These are phyloP conservation scores for Vollenhovia emeryi DNA, from an alignment of 1,140 invertebrate genomes.

Conservation along the genomic window DNA sequence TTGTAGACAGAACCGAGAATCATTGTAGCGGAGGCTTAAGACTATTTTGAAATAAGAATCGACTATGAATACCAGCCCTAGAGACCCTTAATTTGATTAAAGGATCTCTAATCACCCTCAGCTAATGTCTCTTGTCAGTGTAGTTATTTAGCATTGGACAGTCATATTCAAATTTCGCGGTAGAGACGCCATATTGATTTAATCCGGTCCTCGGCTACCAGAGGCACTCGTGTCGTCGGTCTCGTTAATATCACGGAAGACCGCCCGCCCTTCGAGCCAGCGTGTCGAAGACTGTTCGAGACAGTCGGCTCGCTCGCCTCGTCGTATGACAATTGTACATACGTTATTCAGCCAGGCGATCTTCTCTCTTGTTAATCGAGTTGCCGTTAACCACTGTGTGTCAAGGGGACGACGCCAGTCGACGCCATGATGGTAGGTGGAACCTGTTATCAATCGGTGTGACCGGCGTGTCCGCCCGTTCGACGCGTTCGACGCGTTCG, in stretches of 20 bases:
- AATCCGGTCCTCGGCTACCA: not conserved
- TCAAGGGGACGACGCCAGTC: constrained; percentile 77
- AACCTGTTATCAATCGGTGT: constrained; percentile 83
- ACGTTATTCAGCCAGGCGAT: constrained; percentile 12
- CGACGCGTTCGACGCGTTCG: constrained; percentile 46
- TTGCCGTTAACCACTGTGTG: constrained; percentile 61
- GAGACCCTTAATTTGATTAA: too few relatives aligned
- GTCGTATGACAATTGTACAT: not conserved
- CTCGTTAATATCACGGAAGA: not conserved
- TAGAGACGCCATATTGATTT: not conserved
- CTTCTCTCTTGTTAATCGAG: constrained; percentile 9
- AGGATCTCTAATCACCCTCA: too few relatives aligned
- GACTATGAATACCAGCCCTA: too few relatives aligned
- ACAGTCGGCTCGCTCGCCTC: not conserved
- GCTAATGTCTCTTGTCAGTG: too few relatives aligned
- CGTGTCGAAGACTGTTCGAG: not conserved
- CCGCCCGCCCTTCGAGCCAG: not conserved
- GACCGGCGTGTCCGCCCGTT: constrained; percentile 49
- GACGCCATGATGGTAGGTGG: constrained; percentile 86
- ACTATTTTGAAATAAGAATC: too few relatives aligned
- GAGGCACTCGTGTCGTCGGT: not conserved
- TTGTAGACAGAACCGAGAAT: too few relatives aligned
- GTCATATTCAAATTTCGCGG: too few relatives aligned
- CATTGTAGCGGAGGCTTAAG: too few relatives aligned
- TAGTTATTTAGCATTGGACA: too few relatives aligned